Base-by-base conservation (phyloP, 2,888 invertebrate species). In the Torymus texanus region DNA sequence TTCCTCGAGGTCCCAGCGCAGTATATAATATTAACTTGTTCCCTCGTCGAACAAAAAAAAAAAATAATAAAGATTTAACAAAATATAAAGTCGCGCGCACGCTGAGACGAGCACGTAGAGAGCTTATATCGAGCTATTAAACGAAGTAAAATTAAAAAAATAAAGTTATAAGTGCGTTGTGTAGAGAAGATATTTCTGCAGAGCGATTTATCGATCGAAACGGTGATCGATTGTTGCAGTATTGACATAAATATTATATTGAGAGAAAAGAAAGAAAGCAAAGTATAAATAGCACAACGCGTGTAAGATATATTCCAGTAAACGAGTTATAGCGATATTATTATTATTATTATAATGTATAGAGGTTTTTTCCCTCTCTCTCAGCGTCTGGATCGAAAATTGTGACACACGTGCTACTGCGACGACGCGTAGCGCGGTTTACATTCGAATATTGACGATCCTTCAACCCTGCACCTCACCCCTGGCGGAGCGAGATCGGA, bases 201-300 rank as follows among this genome's bases (percentile, higher is more conserved):
- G 41, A 41, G 41, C 41, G 63, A 56, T 71, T 65, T 61, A 79
- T 79, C 78, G 58, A 65, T 50, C 65, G 61, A 67, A 75, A 56
- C 41, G 21, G 2, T 21, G 41, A 41, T 70, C 66, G 78, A 78
- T 81, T 78, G 75, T 81, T 81, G 59, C 81, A 81, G 81, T 81
- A 81, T 81, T 78, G 75, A 72, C 71, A 66, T 71, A 72, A 72
- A 78, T 81, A 75, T 75, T 81, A 70, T 70, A 70, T 18, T 66
- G 24, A 66, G 13, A 50, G 41, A 63, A 63, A 63, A 29, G 41
- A 63, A 29, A 63, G 24, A 65, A 65, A 41, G 14, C 5, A n/a
- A 65, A 41, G n/a, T 55, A 68, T 68, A 56, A 56, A 68, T 68
- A 41, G 41, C 41, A 8, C 41, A 41, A 41, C 41, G 41, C 41